phyloP scores from a whole-genome alignment of 1,140 invertebrate species.

The Drosophila pallidifrons region DNA sequence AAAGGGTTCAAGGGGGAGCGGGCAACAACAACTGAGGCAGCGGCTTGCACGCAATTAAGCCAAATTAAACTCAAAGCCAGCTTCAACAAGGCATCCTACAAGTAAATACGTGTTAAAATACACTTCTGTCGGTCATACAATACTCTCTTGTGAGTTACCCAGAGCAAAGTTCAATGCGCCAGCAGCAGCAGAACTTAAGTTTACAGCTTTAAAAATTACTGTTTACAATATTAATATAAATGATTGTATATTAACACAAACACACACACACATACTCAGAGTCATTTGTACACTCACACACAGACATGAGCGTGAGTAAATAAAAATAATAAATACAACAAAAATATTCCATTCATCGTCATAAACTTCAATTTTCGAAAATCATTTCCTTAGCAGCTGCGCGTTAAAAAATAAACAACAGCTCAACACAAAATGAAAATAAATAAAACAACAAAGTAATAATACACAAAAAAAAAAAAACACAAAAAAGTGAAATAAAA shows the following conservation, averaged over 20 bases:
- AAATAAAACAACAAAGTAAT: conserved; percentile 49
- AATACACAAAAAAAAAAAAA: conserved; percentile 32
- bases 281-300: not conserved
- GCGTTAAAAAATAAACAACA: conserved; percentile 60
- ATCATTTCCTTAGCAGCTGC: conserved; percentile 84
- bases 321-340: conserved; percentile 56
- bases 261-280: conserved; percentile 20
- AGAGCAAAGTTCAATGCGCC: conserved; percentile 57
- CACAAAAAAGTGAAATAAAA: conserved; percentile 49
- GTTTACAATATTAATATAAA: conserved; percentile 79
- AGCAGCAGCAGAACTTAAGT: conserved; percentile 63
- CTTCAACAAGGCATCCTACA: conserved; percentile 33
- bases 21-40: conserved; percentile 12
- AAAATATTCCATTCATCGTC: conserved; percentile 81
- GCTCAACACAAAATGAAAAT: conserved; percentile 51
- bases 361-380: conserved; percentile 85
- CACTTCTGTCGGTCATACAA: conserved; percentile 13
- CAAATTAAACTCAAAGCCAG: conserved; percentile 58
- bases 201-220: conserved; percentile 66
- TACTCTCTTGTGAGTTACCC: conserved; percentile 9
- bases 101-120: conserved; percentile 52
- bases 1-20: not conserved
- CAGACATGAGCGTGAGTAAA: conserved; percentile 30
- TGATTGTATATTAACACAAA: conserved; percentile 63
- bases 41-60: conserved; percentile 77